Evolutionary conservation across 1,140 invertebrate genomes (phyloP).

Genomic region (Pantala flavescens): DNA sequence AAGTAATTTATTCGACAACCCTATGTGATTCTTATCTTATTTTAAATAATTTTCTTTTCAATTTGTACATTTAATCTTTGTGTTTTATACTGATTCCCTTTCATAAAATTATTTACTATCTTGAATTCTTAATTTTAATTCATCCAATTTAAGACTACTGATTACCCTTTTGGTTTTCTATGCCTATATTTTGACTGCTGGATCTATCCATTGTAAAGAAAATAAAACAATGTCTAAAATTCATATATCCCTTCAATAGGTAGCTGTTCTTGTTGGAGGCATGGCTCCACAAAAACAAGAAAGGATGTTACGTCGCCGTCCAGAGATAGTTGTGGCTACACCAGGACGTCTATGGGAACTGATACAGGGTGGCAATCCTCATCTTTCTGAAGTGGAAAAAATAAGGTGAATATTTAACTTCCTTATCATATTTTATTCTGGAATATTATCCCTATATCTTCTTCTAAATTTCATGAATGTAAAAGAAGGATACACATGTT

Average conservation of each 20-base stretch:
- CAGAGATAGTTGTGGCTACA: constrained; percentile 92
- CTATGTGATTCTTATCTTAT: too few species aligned
- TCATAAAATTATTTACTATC: too few species aligned
- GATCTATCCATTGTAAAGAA: too few species aligned
- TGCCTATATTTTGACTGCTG: too few species aligned
- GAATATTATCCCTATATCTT: constrained; percentile 16
- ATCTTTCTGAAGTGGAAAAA: constrained; percentile 56
- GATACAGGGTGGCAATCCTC: constrained; percentile 61
- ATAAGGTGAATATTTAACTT: constrained; percentile 45
- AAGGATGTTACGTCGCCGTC: constrained; percentile 62
- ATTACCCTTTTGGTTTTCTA: too few species aligned
- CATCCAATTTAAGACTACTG: too few species aligned
- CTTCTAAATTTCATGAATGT: not conserved
- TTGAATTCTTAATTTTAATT: too few species aligned
- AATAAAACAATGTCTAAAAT: not conserved
- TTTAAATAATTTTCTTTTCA: constrained; percentile 13
- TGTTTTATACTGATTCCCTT: not conserved
- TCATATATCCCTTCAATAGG: constrained; percentile 30
- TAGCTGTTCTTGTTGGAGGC: constrained; percentile 79
- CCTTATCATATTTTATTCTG: constrained; percentile 13
- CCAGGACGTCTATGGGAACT: constrained; percentile 94
- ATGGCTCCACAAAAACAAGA: constrained; percentile 86
- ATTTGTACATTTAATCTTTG: not conserved
- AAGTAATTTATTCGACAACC: constrained; percentile 14
- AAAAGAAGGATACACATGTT: too few species aligned